Conservation (phyloP, 2,113 vertebrate species). For the Hepsetus odoe region DNA sequence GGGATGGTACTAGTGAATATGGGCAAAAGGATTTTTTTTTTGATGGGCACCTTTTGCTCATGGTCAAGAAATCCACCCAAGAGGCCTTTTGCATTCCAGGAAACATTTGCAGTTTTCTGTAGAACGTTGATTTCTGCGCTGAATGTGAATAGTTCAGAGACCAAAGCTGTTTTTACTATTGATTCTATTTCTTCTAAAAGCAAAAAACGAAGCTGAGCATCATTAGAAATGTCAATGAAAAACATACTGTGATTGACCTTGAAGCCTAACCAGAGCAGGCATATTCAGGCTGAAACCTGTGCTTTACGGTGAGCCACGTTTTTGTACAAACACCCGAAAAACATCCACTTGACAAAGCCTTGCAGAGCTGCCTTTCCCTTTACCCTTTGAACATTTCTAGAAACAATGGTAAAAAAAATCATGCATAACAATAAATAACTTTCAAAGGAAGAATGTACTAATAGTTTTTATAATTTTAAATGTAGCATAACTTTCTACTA, state of each 20-base stretch:
- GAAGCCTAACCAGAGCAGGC: constrained; percentile 4
- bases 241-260: constrained; percentile 58
- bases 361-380: not conserved
- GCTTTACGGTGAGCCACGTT: not conserved
- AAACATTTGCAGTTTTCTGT: constrained; percentile 42
- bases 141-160: constrained; percentile 54
- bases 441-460: no score
- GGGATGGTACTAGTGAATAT: not conserved
- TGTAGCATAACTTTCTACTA: no score
- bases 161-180: constrained; percentile 69
- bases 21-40: not conserved
- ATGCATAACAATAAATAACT: no score
- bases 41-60: constrained; percentile 27
- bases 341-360: not conserved
- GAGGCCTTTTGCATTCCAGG: constrained; percentile 52
- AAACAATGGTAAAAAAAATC: not conserved
- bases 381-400: not conserved
- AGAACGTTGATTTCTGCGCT: constrained; percentile 30
- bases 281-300: constrained; percentile 4
- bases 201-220: constrained; percentile 71
- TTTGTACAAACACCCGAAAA: not conserved
- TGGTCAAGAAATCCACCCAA: constrained; percentile 26
- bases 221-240: constrained; percentile 71
- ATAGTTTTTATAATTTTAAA: no score
- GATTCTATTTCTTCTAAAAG: constrained; percentile 68